Conservation (phyloP, 2,888 invertebrate species). For the Dorcus parallelipipedus region DNA sequence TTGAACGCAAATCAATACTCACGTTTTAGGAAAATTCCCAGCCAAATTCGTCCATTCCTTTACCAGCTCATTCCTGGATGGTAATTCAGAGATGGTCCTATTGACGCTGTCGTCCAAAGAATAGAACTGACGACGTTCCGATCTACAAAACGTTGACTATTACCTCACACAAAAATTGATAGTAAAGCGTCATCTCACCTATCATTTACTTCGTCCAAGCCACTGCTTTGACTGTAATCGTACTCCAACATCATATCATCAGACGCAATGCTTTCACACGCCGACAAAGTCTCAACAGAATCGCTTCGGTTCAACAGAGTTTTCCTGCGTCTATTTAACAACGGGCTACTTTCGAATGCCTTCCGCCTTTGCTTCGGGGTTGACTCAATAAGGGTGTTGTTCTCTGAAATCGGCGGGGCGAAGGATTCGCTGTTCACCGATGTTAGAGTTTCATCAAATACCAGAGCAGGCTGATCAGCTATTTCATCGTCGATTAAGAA, state of each 20-base stretch:
- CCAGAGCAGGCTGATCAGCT: slow-evolving; percentile 82
- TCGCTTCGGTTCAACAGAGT: slow-evolving; percentile 50
- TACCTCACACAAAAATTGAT: too few relatives aligned
- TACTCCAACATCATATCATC: slow-evolving; percentile 88
- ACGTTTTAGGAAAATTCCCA: slow-evolving; percentile 41
- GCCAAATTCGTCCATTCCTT: slow-evolving; percentile 57
- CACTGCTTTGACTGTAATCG: slow-evolving; percentile 54
- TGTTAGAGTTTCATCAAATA: slow-evolving; percentile 64
- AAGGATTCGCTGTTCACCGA: slow-evolving; percentile 28
- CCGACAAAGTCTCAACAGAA: slow-evolving; percentile 79
- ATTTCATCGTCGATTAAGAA: slow-evolving; percentile 87
- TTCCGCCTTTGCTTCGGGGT: slow-evolving; percentile 43
- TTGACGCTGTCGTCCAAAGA: slow-evolving; percentile 52
- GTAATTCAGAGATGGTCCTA: slow-evolving; percentile 34
- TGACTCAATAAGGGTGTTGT: slow-evolving; percentile 40
- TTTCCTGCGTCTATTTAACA: slow-evolving; percentile 35
- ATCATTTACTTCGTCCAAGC: slow-evolving; percentile 55
- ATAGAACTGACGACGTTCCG: slow-evolving; percentile 50
- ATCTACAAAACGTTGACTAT: slow-evolving; percentile 27
- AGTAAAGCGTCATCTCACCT: slow-evolving; percentile 20
- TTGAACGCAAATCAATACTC: slow-evolving; percentile 14
- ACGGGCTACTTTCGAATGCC: slow-evolving; percentile 47
- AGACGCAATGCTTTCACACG: slow-evolving; percentile 77
- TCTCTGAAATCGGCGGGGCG: slow-evolving; percentile 31
- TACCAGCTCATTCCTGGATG: slow-evolving; percentile 46